phyloP scores from a whole-genome alignment of 2,113 vertebrate species.

The Alligator sinensis region DNA sequence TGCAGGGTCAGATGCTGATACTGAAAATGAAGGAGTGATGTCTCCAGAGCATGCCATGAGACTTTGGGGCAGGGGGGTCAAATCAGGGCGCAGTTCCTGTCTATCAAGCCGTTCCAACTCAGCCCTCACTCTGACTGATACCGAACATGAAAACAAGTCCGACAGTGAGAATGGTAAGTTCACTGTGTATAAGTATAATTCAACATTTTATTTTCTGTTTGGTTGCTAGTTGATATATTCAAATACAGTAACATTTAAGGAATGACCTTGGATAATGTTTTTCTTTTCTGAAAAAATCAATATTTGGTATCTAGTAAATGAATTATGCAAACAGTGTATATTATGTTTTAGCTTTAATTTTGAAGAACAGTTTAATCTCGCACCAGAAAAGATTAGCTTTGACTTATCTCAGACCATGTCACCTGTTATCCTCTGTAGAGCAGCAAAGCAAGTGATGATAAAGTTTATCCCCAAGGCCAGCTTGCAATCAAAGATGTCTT shows the following conservation, averaged over 20 bases:
- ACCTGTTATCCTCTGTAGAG: slow-evolving; percentile 79
- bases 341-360: slow-evolving; percentile 36
- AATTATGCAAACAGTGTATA: slow-evolving; percentile 2
- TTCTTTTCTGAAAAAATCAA: not conserved
- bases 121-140: slow-evolving; percentile 96
- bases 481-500: slow-evolving; percentile 85
- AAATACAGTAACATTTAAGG: not conserved
- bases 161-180: slow-evolving; percentile 97
- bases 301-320: slow-evolving; percentile 23
- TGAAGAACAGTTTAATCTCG: slow-evolving; percentile 36
- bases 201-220: slow-evolving; percentile 39
- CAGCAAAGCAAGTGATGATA: slow-evolving; percentile 74
- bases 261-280: slow-evolving; percentile 47
- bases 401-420: slow-evolving; percentile 69
- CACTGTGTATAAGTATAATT: not conserved
- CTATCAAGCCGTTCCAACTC: slow-evolving; percentile 98
- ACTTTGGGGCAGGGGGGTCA: slow-evolving; percentile 94
- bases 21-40: slow-evolving; percentile 92
- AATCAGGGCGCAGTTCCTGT: slow-evolving; percentile 93
- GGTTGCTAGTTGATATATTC: not conserved
- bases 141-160: slow-evolving; percentile 97
- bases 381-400: slow-evolving; percentile 27
- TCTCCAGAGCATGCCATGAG: slow-evolving; percentile 95
- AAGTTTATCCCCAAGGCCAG: slow-evolving; percentile 80
- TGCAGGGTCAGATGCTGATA: slow-evolving; percentile 90